Base-by-base conservation (phyloP, 2,113 vertebrate genomes). In the Steatornis caripensis region DNA sequence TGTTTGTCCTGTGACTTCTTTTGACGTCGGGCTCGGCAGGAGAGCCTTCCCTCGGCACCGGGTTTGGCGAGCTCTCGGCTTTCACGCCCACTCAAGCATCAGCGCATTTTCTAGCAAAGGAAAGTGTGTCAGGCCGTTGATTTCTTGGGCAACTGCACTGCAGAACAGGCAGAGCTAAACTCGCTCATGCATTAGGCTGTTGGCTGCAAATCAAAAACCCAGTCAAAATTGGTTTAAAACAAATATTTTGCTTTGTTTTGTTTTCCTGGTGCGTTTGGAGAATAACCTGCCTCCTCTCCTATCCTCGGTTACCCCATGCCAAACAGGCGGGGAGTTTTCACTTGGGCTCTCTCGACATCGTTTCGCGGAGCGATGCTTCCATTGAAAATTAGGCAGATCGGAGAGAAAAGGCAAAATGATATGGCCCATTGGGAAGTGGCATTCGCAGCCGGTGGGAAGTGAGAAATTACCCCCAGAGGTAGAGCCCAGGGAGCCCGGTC, bases 81-180 rank as follows among this genome's bases (percentile, higher is more conserved):
- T 95, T 96, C 95, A 92, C 86, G 89, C 94, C 89, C 95, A 89
- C 95, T 78, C 84, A 89, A 83, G 89, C 79, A 90, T 78, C 92
- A 95, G 72, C 62, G 83, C 51, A 55, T 91, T 94, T 93, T 91
- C 84, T 55, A 86, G 89, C 76, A 39, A 57, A 89, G 76, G 72
- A 54, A 96, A 97, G 76, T 84, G 61, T 87, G 91, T 96, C 94
- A 96, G 69, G 86, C 32, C 95, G 92, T 89, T 70, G 91, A 95
- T 95, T 95, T 81, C 94, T 91, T 89, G 91, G 72, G 80, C 55
- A 84, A 89, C 89, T 54, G 83, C 93, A 62, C 76, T 11, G 6
- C 83, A 78, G 86, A 95, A 74, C 1, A 51, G 89, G 53, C 41
- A 51, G 80, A 78, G 62, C 91, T 84, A 23, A 89, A 76, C 81